Evolutionary conservation across 2,888 invertebrate species (phyloP).

Genomic region (Scaptomyza flava): DNA sequence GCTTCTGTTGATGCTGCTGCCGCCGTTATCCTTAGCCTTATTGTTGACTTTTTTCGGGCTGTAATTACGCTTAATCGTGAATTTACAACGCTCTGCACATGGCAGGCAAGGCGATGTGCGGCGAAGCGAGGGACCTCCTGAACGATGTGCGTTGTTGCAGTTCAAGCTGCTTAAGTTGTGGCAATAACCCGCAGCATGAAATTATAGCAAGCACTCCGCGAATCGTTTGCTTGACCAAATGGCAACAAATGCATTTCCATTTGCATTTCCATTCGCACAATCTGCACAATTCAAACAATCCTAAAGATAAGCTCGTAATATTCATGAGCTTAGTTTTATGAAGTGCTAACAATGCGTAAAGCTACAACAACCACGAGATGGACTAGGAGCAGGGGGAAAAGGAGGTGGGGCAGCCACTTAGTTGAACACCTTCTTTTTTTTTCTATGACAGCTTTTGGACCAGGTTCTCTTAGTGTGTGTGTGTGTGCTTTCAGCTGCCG

Average conservation of each 20-base stretch:
- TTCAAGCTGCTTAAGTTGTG: constrained; percentile 58
- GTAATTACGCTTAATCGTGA: constrained; percentile 77
- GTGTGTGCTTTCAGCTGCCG: constrained; percentile 7
- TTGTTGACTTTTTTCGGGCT: constrained; percentile 77
- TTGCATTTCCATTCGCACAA: constrained; percentile 31
- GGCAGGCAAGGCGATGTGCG: constrained; percentile 22
- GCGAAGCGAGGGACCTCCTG: background rate
- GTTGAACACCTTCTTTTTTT: constrained; percentile 50
- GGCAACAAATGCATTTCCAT: constrained; percentile 34
- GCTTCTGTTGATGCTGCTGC: background rate
- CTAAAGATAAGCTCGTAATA: constrained; percentile 80
- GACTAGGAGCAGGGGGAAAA: background rate
- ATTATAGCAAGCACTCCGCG: background rate
- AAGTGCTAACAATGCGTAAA: constrained; percentile 83
- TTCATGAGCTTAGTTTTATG: constrained; percentile 84
- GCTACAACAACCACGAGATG: constrained; percentile 40
- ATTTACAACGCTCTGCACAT: constrained; percentile 61
- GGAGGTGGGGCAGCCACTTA: constrained; percentile 35
- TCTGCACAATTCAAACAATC: constrained; percentile 48
- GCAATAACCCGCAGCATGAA: constrained; percentile 68
- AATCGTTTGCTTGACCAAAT: constrained; percentile 42
- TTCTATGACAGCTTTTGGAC: constrained; percentile 21
- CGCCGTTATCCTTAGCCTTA: constrained; percentile 32
- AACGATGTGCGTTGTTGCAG: constrained; percentile 1
- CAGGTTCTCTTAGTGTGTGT: background rate